Conservation (phyloP, 2,113 vertebrate genomes). For the Callocephalon fimbriatum region DNA sequence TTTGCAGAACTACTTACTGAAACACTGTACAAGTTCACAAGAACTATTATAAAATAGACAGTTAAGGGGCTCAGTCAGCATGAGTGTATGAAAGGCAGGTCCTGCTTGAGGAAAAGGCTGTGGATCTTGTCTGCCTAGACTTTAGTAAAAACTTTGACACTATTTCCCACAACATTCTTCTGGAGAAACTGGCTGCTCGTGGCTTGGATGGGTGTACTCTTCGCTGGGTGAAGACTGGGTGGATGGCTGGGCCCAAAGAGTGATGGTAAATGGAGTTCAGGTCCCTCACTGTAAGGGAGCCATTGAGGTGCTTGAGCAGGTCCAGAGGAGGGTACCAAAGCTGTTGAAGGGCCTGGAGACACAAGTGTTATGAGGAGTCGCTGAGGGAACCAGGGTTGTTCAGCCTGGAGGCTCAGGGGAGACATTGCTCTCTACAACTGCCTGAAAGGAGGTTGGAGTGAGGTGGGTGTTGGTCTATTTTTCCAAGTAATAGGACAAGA, state of each 20-base stretch:
- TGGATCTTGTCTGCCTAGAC: background rate
- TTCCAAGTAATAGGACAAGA: background rate
- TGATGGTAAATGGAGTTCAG: background rate
- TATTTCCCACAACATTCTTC: background rate
- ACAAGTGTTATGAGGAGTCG: background rate
- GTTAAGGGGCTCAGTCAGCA: background rate
- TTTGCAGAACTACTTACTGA: too few species aligned
- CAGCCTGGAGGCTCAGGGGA: background rate
- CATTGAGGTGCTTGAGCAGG: background rate
- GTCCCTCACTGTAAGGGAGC: background rate
- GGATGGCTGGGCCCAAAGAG: background rate
- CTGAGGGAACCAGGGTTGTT: background rate
- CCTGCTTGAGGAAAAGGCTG: background rate
- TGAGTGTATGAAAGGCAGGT: background rate
- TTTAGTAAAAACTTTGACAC: background rate
- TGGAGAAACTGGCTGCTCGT: background rate
- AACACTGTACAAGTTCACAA: too few species aligned
- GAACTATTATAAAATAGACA: too few species aligned
- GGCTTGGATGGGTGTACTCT: accelerated
- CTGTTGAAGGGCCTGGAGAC: background rate
- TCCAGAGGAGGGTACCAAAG: background rate
- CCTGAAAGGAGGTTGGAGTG: background rate
- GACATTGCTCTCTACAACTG: background rate
- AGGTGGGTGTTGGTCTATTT: background rate
- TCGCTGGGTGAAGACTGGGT: background rate